Evolutionary conservation across 1,140 invertebrate genomes (phyloP), one percentile per base, ranked within the genome.

Genomic region (Fragariocoptes setiger): DNA sequence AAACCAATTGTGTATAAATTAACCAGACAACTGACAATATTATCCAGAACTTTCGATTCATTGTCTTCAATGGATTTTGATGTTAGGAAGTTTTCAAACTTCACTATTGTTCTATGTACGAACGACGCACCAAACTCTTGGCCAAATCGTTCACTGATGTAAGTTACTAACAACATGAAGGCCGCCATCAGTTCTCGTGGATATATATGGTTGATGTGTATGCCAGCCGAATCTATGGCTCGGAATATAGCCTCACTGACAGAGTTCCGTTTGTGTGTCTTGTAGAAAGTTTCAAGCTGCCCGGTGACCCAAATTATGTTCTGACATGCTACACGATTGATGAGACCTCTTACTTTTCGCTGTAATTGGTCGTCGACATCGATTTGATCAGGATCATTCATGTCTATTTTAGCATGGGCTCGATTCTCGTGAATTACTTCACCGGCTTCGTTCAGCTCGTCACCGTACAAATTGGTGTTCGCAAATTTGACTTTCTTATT

Each of bases 391-490:
- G 4, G 13, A 3, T 44, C 38, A 14, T 42, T 20, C 16, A 45
- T 37, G 12, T 45, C 43, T 38, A 39, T 41, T 2, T 44, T 17
- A 21, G 18, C 39, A 43, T 45, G 40, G 17, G 40, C 35, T 4
- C 42, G 41, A 44, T 37, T 42, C 19, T 40, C 43, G 38, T 44
- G 37, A 19, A 44, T 42, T 31, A 42, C 40, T 38, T 44, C 43
- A 18, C 18, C 13, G 13, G 16, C 12, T 36, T 35, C 21, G 12
- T 5, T n/a, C 12, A 39, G 4, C 5, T 43, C 13, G n/a, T 43
- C 41, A 5, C 31, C 20, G 17, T 44, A 4, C 31, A 45, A 13
- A 44, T 45, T 31, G 4, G n/a, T 15, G 8, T 45, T 42, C 42
- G 4, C 41, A 17, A 15, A 15, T 31, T 25, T 17, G 12, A 35